Evolutionary conservation across 2,797 vertebrate species (phyloP).

Genomic region (Hippopotamyrus pictus): DNA sequence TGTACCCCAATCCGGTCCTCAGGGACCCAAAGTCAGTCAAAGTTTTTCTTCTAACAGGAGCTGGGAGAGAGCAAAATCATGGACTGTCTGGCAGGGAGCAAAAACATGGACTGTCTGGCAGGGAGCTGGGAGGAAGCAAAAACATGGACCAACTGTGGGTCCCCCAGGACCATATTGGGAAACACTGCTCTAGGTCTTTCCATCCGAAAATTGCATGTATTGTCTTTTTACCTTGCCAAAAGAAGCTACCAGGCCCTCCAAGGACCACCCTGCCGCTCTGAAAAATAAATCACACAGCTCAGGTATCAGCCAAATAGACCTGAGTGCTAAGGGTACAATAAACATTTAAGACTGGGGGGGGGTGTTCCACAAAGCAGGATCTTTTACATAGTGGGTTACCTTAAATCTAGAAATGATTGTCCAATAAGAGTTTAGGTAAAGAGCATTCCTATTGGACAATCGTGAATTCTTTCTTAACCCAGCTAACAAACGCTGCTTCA

Average conservation of each 20-base stretch:
- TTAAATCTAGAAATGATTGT: not conserved
- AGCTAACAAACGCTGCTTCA: not conserved
- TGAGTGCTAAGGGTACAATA: not conserved
- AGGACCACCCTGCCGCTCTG: slow-evolving; percentile 81
- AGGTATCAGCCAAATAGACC: not conserved
- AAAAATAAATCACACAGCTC: slow-evolving; percentile 38
- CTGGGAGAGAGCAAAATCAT: not conserved
- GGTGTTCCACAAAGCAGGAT: not conserved
- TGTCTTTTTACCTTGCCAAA: slow-evolving; percentile 76
- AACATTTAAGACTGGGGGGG: not conserved
- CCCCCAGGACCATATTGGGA: not conserved
- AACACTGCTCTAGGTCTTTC: not conserved
- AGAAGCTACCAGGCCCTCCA: slow-evolving; percentile 86
- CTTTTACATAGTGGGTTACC: not conserved
- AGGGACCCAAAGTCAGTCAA: not conserved
- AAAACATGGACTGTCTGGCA: too few relatives aligned
- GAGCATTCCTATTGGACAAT: not conserved
- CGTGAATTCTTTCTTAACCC: not conserved
- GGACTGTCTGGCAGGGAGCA: too few relatives aligned
- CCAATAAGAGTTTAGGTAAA: not conserved
- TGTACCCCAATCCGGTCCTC: not conserved
- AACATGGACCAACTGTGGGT: not conserved
- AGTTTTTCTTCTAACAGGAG: not conserved
- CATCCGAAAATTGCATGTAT: not conserved
- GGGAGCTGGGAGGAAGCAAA: not conserved